phyloP scores from a whole-genome alignment of 2,888 invertebrate genomes.

The Cheilosia impressa region DNA sequence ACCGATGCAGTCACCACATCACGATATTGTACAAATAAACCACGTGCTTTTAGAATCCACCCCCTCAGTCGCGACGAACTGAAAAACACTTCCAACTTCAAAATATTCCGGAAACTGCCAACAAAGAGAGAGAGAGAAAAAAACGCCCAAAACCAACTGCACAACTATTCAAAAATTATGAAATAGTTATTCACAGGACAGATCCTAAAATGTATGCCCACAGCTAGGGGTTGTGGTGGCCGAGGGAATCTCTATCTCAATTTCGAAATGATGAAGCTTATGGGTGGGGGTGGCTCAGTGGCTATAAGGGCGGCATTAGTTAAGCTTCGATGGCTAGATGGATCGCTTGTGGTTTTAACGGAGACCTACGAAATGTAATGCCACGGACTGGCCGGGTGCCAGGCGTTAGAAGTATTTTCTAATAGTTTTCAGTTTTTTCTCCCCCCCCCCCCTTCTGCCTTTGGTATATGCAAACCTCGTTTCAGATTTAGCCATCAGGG shows the following conservation, averaged over 20 bases:
- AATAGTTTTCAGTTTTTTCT: not conserved
- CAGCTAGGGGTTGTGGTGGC: not conserved
- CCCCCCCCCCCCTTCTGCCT: conserved; percentile 16
- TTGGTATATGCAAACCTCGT: conserved; percentile 21
- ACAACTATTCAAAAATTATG: conserved; percentile 66
- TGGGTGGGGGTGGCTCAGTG: not conserved
- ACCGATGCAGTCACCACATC: conserved; percentile 37
- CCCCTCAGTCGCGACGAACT: not conserved
- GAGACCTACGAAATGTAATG: conserved; percentile 47
- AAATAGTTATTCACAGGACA: conserved; percentile 57
- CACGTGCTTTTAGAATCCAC: conserved; percentile 23
- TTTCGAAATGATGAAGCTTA: conserved; percentile 11
- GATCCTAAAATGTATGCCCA: conserved; percentile 18
- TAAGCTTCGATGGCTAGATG: conserved; percentile 67
- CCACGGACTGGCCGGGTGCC: not conserved
- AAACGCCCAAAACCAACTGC: conserved; percentile 24
- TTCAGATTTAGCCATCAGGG: conserved; percentile 31
- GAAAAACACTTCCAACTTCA: conserved; percentile 28
- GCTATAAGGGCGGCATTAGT: conserved; percentile 43
- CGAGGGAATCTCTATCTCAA: not conserved
- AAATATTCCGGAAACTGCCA: conserved; percentile 29
- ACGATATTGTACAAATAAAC: conserved; percentile 25
- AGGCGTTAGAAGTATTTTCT: conserved; percentile 6
- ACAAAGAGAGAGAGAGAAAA: not conserved
- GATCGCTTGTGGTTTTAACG: conserved; percentile 48